These are phyloP conservation scores for Chlorodrepanis virens DNA, from an alignment of 2,113 vertebrate genomes.

Conservation along the genomic window DNA sequence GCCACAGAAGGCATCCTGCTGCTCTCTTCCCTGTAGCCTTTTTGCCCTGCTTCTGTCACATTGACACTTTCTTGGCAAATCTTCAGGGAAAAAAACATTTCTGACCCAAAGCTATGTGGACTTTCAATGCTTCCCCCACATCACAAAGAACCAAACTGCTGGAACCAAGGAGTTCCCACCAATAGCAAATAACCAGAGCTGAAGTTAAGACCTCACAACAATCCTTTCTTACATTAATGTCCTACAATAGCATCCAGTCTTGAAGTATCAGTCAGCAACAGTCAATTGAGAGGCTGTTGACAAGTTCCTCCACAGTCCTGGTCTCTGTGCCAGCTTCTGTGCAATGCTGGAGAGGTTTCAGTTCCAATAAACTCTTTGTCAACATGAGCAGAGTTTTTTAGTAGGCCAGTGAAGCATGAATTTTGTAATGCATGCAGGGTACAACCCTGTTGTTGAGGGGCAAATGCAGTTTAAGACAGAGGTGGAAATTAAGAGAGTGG, in stretches of 20 bases:
- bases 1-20: not conserved
- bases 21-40: not conserved
- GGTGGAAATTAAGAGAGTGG: not conserved
- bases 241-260: not conserved
- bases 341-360: not conserved
- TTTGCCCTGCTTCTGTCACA: not conserved
- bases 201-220: not conserved
- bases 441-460: not conserved
- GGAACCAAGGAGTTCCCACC: not conserved
- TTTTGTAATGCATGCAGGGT: not conserved
- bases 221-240: not conserved
- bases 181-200: not conserved
- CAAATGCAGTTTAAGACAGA: not conserved
- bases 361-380: not conserved
- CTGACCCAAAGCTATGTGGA: not conserved
- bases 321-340: not conserved
- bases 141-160: not conserved
- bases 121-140: not conserved
- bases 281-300: conserved; percentile 1
- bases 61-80: not conserved
- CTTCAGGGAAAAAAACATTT: not conserved
- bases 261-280: not conserved
- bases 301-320: not conserved
- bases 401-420: not conserved
- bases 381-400: not conserved